Conservation (phyloP, 2,888 invertebrate genomes). For the Epirrita christyi region DNA sequence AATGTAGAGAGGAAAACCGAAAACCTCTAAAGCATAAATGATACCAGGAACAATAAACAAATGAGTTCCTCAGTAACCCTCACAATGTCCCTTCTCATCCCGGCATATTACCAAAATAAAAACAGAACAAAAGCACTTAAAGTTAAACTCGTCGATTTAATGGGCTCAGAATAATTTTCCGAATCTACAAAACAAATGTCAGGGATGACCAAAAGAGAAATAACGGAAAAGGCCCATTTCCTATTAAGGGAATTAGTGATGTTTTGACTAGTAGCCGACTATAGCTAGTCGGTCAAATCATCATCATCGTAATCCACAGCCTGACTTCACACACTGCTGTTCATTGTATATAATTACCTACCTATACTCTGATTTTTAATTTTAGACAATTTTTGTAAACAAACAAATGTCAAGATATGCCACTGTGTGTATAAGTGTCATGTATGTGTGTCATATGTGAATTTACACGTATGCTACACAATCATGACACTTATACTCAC, state of each 20-base stretch:
- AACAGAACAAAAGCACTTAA: constrained; percentile 38
- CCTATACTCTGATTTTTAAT: no score
- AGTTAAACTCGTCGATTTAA: constrained; percentile 57
- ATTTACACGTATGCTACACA: no score
- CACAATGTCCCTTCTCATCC: constrained; percentile 5
- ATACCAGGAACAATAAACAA: constrained; percentile 17
- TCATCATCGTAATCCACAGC: no score
- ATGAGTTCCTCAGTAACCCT: constrained; percentile 28
- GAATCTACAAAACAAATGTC: constrained; percentile 68
- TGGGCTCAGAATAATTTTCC: constrained; percentile 59
- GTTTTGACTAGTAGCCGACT: constrained; percentile 31
- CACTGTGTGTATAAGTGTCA: no score
- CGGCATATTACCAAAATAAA: constrained; percentile 36
- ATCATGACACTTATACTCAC: no score
- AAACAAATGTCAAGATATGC: no score
- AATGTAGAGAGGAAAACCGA: not conserved
- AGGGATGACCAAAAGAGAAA: constrained; percentile 56
- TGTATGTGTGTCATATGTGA: no score
- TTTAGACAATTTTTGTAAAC: no score
- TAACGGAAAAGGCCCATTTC: constrained; percentile 74
- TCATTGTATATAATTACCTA: no score
- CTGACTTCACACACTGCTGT: no score
- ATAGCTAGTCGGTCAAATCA: no score
- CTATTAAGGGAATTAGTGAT: constrained; percentile 54
- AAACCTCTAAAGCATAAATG: not conserved